Percentiles rank a stretch among this genome's conserved stretches.
phyloP scores from a whole-genome alignment of 1,140 invertebrate genomes.

The Pristionchus pacificus region DNA sequence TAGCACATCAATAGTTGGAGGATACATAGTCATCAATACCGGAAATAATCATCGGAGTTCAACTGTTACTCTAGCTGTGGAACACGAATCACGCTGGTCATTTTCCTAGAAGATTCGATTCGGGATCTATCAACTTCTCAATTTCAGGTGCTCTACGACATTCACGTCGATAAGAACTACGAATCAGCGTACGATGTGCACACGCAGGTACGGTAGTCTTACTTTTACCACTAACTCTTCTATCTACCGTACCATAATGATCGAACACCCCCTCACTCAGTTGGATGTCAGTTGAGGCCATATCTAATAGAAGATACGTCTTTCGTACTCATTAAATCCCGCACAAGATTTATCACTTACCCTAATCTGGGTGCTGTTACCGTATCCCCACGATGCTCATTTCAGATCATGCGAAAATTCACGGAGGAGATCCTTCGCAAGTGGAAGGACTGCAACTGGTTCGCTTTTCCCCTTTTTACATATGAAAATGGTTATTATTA shows the following conservation, averaged over 20 bases:
- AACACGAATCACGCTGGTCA: too few species aligned
- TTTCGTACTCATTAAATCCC: background rate
- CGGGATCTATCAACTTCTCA: background rate
- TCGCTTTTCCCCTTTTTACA: conserved; percentile 78
- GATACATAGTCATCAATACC: too few species aligned
- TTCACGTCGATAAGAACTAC: conserved; percentile 20
- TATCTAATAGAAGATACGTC: background rate
- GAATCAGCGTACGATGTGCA: conserved; percentile 27
- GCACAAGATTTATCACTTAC: background rate
- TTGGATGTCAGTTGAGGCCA: background rate
- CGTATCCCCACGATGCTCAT: background rate
- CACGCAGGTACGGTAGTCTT: conserved; percentile 16
- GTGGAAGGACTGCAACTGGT: conserved; percentile 93
- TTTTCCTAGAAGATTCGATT: background rate
- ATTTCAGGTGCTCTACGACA: background rate
- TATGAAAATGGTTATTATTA: conserved; percentile 83
- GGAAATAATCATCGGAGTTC: too few species aligned
- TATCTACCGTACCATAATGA: background rate
- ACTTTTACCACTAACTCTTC: background rate
- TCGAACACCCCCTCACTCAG: background rate
- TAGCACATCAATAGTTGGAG: too few species aligned
- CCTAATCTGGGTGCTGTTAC: background rate
- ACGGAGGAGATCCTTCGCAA: conserved; percentile 77
- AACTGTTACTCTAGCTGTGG: too few species aligned
- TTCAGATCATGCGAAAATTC: conserved; percentile 58